Evolutionary conservation across 1,140 invertebrate species (phyloP).

Genomic region (Oncopeltus fasciatus): DNA sequence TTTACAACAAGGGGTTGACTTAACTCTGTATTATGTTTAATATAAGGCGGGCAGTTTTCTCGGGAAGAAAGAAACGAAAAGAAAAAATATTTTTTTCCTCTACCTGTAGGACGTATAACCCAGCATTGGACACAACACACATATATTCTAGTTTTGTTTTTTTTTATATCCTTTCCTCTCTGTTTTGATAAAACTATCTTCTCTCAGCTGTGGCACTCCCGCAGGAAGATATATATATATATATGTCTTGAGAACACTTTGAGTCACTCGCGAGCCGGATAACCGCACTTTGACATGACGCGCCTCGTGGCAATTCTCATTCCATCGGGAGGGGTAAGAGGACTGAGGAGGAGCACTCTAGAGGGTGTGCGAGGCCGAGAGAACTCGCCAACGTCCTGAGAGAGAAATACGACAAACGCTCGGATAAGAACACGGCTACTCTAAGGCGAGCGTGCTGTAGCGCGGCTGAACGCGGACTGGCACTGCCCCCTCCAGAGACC

Average conservation of each 20-base stretch:
- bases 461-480: not conserved
- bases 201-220: too few species aligned
- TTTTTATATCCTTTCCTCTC: too few species aligned
- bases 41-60: not conserved
- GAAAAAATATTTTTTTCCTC: conserved; percentile 8
- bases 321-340: not conserved
- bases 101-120: conserved; percentile 22
- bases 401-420: too few species aligned
- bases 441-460: not conserved
- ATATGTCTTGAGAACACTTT: not conserved
- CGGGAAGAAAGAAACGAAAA: not conserved
- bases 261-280: not conserved
- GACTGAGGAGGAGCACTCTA: too few species aligned
- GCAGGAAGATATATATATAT: too few species aligned
- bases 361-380: not conserved
- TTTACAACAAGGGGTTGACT: not conserved
- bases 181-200: too few species aligned
- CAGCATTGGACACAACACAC: conserved; percentile 21
- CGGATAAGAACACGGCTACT: not conserved
- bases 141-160: conserved; percentile 8
- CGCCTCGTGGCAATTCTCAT: not conserved
- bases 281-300: conserved; percentile 1
- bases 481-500: not conserved
- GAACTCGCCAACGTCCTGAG: not conserved
- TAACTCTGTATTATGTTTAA: not conserved